Percentiles rank a stretch among this genome's conserved stretches.
Evolutionary conservation across 2,888 invertebrate genomes (phyloP).

Genomic region (Leptinotarsa rubiginosa): DNA sequence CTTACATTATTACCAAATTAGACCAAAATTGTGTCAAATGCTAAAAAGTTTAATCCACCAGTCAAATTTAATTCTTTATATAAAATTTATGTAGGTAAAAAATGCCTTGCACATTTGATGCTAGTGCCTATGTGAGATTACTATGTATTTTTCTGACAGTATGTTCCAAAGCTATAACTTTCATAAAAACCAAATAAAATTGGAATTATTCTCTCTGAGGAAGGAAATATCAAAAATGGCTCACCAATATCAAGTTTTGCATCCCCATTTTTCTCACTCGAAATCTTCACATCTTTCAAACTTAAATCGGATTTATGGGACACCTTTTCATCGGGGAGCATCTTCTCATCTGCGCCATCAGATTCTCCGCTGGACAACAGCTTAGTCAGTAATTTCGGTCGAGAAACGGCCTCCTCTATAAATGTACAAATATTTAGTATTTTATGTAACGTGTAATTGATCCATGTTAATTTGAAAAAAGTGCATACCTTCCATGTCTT

Average conservation of each 20-base stretch:
- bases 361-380: constrained; percentile 61
- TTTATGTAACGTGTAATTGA: constrained; percentile 13
- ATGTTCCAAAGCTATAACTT: no score
- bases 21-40: no score
- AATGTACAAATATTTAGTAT: constrained; percentile 20
- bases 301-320: constrained; percentile 69
- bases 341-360: constrained; percentile 80
- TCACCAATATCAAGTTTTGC: constrained; percentile 87
- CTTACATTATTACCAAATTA: no score
- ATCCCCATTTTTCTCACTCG: constrained; percentile 76
- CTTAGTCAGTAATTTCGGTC: constrained; percentile 66
- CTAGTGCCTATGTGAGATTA: no score
- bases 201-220: neutral
- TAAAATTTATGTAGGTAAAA: no score
- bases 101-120: no score
- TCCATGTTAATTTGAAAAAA: constrained; percentile 15
- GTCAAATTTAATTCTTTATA: no score
- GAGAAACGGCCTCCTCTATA: constrained; percentile 56
- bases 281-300: constrained; percentile 75
- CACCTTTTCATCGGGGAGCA: constrained; percentile 73
- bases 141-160: no score
- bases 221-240: constrained; percentile 44
- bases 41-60: no score
- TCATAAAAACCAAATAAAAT: no score
- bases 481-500: constrained; percentile 68